A percentile compares a stretch with the other conserved stretches of the same genome.
Conservation (phyloP, 2,888 invertebrate genomes). For the Metalampra italica region DNA sequence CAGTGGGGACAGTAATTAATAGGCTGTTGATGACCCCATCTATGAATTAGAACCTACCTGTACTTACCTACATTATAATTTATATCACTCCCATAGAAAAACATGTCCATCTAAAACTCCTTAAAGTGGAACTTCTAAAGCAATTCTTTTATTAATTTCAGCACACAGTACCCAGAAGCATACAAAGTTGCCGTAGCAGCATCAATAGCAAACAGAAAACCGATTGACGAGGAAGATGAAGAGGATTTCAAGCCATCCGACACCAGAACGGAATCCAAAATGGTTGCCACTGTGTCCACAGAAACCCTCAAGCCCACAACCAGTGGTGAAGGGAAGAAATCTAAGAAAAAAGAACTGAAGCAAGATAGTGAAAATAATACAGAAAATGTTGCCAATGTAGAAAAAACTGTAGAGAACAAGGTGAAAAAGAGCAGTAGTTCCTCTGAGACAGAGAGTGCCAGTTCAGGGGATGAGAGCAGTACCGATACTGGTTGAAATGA, state of each 20-base stretch:
- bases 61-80: too few species aligned
- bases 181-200: constrained; percentile 80
- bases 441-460: constrained; percentile 80
- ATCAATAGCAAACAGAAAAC: constrained; percentile 65
- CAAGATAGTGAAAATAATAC: constrained; percentile 39
- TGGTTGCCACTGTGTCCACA: constrained; percentile 67
- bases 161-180: constrained; percentile 82
- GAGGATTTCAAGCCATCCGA: constrained; percentile 49
- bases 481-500: constrained; percentile 75
- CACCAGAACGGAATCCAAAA: constrained; percentile 50
- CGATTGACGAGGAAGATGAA: constrained; percentile 56
- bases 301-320: constrained; percentile 67
- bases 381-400: constrained; percentile 41
- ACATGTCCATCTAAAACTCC: neutral
- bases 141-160: constrained; percentile 27
- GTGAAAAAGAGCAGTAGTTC: constrained; percentile 68
- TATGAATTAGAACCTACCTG: too few species aligned
- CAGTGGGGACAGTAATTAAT: too few species aligned
- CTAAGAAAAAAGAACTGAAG: constrained; percentile 43
- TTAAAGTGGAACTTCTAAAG: too few species aligned
- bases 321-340: constrained; percentile 44
- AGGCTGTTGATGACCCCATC: too few species aligned
- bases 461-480: constrained; percentile 82
- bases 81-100: too few species aligned
- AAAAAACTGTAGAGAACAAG: constrained; percentile 28